Conservation (phyloP, 2,888 invertebrate species). For the Lissonota sp. region DNA sequence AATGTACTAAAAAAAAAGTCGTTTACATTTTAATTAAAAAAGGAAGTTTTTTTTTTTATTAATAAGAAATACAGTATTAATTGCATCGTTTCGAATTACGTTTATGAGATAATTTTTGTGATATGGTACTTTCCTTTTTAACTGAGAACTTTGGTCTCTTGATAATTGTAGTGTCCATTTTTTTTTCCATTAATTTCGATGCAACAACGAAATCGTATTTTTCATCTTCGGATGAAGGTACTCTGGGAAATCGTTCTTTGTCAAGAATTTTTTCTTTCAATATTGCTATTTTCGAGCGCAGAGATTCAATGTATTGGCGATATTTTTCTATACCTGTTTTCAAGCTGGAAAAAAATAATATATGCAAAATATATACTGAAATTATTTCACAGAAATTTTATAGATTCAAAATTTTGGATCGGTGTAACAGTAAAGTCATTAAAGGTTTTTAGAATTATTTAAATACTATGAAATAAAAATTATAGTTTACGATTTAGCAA, state of each 20-base stretch:
- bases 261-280: slow-evolving; percentile 15
- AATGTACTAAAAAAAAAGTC: slow-evolving; percentile 72
- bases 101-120: slow-evolving; percentile 47
- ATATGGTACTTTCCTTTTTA: slow-evolving; percentile 73
- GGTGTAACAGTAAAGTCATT: background rate
- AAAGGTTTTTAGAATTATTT: slow-evolving; percentile 1
- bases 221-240: background rate
- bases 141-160: slow-evolving; percentile 62
- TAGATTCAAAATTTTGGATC: background rate
- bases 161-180: background rate
- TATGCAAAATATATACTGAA: too few species aligned
- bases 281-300: slow-evolving; percentile 50
- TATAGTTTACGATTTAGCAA: slow-evolving; percentile 1
- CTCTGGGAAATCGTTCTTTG: background rate
- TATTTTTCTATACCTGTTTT: slow-evolving; percentile 47
- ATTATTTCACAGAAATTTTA: too few species aligned
- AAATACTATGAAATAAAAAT: background rate
- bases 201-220: slow-evolving; percentile 46
- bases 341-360: slow-evolving; percentile 53
- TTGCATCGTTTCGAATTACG: slow-evolving; percentile 7
- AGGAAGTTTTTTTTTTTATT: slow-evolving; percentile 4
- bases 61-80: slow-evolving; percentile 18
- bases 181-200: slow-evolving; percentile 46
- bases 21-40: background rate
- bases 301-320: slow-evolving; percentile 37